Base-by-base conservation (phyloP, 2,888 invertebrate genomes). In the Kuschelorhynchus macadamiae region DNA sequence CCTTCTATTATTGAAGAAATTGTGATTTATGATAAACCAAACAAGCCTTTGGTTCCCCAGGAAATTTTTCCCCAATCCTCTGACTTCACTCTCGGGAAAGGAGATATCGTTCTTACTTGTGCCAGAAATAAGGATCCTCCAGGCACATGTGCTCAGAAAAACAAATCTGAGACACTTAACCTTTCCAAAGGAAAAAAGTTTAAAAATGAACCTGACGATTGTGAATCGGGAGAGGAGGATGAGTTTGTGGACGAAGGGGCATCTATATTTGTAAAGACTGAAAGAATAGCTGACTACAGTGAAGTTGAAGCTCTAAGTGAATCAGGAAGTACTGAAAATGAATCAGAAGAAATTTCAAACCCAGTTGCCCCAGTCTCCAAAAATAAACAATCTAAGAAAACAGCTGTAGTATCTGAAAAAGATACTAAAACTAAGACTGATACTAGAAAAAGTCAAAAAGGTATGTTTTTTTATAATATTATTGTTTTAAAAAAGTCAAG, bases 11-110 rank as follows among this genome's bases (percentile, higher is more conserved):
- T 67, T 8, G 50, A 63, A 44, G 52, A 68, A 32, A 68, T 68
- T 41, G 55, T 68, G 12, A 64, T 68, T 18, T 68, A 68, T 18
- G 55, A 68, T 41, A 68, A 68, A 32, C 68, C 68, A 7, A 68
- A 68, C 25, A 59, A 63, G 9, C 59, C 52, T 14, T n/a, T 18
- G 11, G 53, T 63, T 0, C 62, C 62, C 21, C 41, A 39, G 9
- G 39, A 20, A 21, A 62, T 55, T n/a, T 16, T 53, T 1, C 33
- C 33, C 5, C 21, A 44, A 25, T 30, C 44, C 0, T 12, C 17
- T 5, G 32, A 8, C 3, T 1, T 53, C n/a, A 20, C 44, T 3
- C 2, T 42, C 8, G 60, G 60, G 1, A 36, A 60, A 25, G 62
- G 53, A 18, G 55, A 62, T 11, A 53, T 62, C 14, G 41, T 52